Evolutionary conservation across 1,140 invertebrate species (phyloP), one percentile per base, ranked within the genome.

Genomic region (Odontomachus brunneus): DNA sequence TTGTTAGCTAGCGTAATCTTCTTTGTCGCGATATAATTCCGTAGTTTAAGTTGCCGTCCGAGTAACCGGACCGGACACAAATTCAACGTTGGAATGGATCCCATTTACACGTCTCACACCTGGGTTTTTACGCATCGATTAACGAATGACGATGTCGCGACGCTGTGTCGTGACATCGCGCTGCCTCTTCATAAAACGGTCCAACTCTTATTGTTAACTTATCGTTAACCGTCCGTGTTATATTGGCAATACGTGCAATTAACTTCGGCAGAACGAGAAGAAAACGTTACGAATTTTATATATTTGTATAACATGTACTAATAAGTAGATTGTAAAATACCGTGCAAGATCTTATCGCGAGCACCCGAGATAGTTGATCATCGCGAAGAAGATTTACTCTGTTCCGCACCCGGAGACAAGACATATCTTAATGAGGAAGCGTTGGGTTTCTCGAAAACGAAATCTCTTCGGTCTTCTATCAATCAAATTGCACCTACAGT

Each of bases 221-320:
- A 75, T 63, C 22, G 22, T 78, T 26, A 44, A 67, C 33, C 63
- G 51, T 78, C 75, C 63, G 2, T 26, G 53, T 55, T 19, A n/a
- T 67, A 69, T 26, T 33, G 48, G n/a, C 26, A 65, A 80, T 5
- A 48, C 17, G 19, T 76, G 33, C n/a, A 26, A 71, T 15, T 76
- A 44, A 66, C 19, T 66, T 38, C 9, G 33, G 26, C 73, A 57
- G 44, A 51, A 33, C 44, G 59, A 24, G 29, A 57, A 78, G 55
- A 17, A 49, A 9, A 57, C 51, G 33, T 75, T 63, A 33, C 19
- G 49, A 53, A 76, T 80, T 80, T 80, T 80, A 80, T 80, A 80
- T 17, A 55, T 69, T 76, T 76, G 55, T 65, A 63, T 9, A 66
- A 26, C 12, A 17, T 48, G 17, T 80, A 53, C n/a, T 75, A 2